A percentile compares a stretch with the other conserved stretches of the same genome.
Conservation (phyloP, 2,113 vertebrate genomes). For the Apus apus region DNA sequence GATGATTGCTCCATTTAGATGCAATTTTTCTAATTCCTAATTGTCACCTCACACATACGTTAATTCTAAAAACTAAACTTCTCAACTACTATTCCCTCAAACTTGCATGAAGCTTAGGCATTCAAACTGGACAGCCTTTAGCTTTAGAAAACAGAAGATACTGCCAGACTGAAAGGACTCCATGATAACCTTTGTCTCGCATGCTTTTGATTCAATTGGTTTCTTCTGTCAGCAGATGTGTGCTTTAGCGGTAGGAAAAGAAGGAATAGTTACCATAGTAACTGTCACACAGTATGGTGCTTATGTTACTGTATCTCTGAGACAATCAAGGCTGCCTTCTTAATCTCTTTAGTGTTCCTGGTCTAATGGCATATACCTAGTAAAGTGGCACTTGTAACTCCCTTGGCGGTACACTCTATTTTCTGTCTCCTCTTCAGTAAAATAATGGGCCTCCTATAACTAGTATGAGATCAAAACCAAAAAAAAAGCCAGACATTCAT, state of each 20-base stretch:
- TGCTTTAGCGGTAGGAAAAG: background rate
- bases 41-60: background rate
- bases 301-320: constrained; percentile 53
- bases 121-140: background rate
- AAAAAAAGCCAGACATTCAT: background rate
- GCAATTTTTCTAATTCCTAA: background rate
- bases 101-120: background rate
- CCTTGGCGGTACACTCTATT: constrained; percentile 15
- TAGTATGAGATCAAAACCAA: background rate
- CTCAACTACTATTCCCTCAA: background rate
- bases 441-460: constrained; percentile 1
- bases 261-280: constrained; percentile 55
- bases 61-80: background rate
- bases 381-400: constrained; percentile 49
- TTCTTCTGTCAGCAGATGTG: constrained; percentile 1
- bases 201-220: constrained; percentile 2
- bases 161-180: background rate
- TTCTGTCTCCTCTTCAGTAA: background rate
- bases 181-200: background rate
- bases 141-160: background rate
- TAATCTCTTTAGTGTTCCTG: constrained; percentile 62
- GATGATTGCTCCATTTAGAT: background rate
- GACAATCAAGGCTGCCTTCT: constrained; percentile 47
- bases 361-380: constrained; percentile 43
- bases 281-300: constrained; percentile 40